These are phyloP conservation scores for Ceratosolen fusciceps DNA, from an alignment of 1,140 invertebrate genomes.

Conservation along the genomic window DNA sequence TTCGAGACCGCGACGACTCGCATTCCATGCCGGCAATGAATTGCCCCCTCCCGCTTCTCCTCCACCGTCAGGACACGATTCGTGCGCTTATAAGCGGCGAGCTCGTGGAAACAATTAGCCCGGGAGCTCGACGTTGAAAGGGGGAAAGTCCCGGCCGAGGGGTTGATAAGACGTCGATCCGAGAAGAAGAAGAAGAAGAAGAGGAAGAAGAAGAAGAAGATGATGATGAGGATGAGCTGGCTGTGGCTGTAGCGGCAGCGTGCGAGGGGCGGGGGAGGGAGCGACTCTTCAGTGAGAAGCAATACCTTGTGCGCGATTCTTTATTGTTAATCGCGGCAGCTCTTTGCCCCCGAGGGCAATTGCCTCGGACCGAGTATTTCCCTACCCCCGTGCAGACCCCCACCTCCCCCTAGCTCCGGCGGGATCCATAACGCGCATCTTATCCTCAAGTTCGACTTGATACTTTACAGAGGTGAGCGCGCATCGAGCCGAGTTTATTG, in stretches of 20 bases:
- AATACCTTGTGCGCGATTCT: slow-evolving; percentile 57
- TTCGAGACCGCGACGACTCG: slow-evolving; percentile 3
- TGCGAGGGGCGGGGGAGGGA: not conserved
- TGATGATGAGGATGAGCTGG: not conserved
- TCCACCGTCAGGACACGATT: not conserved
- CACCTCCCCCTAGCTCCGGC: not conserved
- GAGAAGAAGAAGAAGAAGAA: not conserved
- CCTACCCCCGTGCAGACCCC: not conserved
- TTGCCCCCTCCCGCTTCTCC: not conserved
- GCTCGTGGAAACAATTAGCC: slow-evolving; percentile 61
- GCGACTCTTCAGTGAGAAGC: slow-evolving; percentile 52
- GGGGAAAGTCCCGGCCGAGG: not conserved
- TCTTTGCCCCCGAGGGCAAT: slow-evolving; percentile 33
- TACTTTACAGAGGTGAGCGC: not conserved
- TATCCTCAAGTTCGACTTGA: not conserved
- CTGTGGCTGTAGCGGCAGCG: not conserved
- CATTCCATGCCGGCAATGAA: slow-evolving; percentile 34
- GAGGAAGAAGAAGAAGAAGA: slow-evolving; percentile 10
- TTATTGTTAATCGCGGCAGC: slow-evolving; percentile 39
- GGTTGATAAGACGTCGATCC: slow-evolving; percentile 1
- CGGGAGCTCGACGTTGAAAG: slow-evolving; percentile 12
- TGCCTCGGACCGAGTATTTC: not conserved
- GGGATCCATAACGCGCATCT: not conserved
- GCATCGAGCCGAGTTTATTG: too few relatives aligned
- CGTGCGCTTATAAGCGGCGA: not conserved